Evolutionary conservation across 2,797 vertebrate species (phyloP).

Genomic region (Bradypodion pumilum): DNA sequence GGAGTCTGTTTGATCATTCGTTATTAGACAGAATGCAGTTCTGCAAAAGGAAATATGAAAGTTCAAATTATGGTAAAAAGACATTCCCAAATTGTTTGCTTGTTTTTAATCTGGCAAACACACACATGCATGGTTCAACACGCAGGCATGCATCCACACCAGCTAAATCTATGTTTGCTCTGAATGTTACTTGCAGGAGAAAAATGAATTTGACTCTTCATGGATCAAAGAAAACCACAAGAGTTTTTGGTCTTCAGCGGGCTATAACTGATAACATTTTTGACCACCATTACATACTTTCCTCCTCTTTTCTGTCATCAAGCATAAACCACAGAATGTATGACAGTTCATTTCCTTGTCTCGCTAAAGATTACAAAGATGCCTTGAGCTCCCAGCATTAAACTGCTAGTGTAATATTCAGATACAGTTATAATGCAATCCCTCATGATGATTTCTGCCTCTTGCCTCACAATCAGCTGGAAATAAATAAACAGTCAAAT

Average conservation of each 20-base stretch:
- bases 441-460: neutral
- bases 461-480: constrained; percentile 46
- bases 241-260: constrained; percentile 40
- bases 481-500: constrained; percentile 48
- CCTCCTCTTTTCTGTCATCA: constrained; percentile 30
- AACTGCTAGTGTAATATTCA: constrained; percentile 68
- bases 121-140: neutral
- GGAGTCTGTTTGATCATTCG: neutral
- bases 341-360: constrained; percentile 51
- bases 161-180: constrained; percentile 37
- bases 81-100: constrained; percentile 20
- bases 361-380: constrained; percentile 50
- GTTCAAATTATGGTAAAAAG: constrained; percentile 11
- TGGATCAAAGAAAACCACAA: constrained; percentile 50
- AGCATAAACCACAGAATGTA: constrained; percentile 55
- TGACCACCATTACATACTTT: neutral
- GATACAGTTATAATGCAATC: constrained; percentile 45
- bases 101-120: neutral
- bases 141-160: constrained; percentile 1
- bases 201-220: constrained; percentile 43
- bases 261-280: constrained; percentile 29
- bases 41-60: constrained; percentile 27
- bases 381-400: constrained; percentile 62
- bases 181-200: constrained; percentile 37
- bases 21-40: neutral